Percentiles rank a stretch among this genome's conserved stretches.
Conservation (phyloP, 2,797 vertebrate species). For the Vespertilio murinus region DNA sequence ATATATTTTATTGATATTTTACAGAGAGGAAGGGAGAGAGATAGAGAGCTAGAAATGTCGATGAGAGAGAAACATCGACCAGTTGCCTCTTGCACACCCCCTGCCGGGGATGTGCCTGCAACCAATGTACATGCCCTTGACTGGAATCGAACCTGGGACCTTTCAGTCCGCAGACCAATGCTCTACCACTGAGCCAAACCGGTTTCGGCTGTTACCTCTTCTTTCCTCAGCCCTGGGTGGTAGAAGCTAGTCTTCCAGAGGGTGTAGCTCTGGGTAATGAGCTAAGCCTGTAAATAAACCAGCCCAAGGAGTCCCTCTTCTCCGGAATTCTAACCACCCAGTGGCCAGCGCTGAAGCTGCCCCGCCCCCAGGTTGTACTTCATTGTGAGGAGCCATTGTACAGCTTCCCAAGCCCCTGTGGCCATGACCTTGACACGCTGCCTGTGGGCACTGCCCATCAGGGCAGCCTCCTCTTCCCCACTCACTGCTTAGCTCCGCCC, state of each 20-base stretch:
- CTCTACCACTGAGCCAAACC: no score
- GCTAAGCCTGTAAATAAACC: background rate
- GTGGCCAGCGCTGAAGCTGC: background rate
- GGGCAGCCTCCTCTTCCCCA: background rate
- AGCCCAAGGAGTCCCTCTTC: no score
- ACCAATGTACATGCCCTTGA: no score
- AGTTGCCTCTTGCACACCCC: no score
- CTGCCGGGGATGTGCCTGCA: no score
- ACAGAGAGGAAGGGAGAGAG: no score
- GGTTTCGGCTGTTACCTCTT: background rate
- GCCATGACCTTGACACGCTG: background rate
- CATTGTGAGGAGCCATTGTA: background rate
- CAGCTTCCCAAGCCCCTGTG: accelerated
- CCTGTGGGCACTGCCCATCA: background rate
- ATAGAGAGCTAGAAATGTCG: no score
- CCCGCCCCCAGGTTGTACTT: no score
- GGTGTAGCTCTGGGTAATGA: background rate
- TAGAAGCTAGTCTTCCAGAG: background rate
- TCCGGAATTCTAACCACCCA: background rate
- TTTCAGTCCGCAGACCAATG: no score
- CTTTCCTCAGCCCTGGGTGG: background rate
- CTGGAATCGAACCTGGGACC: no score
- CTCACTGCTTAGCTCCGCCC: background rate
- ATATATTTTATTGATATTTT: no score
- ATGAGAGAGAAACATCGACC: no score